Conservation (phyloP, 2,113 vertebrate species). For the Oxyruncus cristatus region DNA sequence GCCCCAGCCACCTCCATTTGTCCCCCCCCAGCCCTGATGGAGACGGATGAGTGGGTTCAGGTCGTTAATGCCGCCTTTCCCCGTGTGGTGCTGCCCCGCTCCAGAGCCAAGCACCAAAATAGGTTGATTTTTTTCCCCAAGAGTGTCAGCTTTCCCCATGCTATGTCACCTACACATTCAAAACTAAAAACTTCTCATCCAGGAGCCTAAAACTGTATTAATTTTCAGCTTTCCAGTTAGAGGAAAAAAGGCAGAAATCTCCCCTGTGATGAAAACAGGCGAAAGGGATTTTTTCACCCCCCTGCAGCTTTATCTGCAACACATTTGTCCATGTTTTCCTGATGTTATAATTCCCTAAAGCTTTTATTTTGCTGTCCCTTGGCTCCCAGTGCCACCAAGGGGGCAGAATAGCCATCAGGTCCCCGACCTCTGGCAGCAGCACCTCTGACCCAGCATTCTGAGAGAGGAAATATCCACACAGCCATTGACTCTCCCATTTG, state of each 20-base stretch:
- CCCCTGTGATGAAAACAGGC: not conserved
- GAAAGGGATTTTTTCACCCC: accelerated
- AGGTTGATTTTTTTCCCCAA: not conserved
- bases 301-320: not conserved
- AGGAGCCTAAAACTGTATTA: not conserved
- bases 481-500: not conserved
- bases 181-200: not conserved
- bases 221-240: not conserved
- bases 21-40: not conserved
- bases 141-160: not conserved
- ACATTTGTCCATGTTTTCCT: not conserved
- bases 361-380: not conserved
- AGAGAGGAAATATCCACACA: not conserved
- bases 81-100: accelerated
- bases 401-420: not conserved
- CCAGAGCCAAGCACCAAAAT: not conserved
- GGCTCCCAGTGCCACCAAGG: not conserved
- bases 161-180: not conserved
- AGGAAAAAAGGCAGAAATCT: not conserved
- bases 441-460: not conserved
- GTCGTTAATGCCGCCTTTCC: not conserved
- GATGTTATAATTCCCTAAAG: accelerated
- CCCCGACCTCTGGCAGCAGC: not conserved
- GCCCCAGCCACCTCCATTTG: not conserved
- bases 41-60: not conserved